phyloP scores from a whole-genome alignment of 2,797 vertebrate genomes.

The Fratercula arctica region DNA sequence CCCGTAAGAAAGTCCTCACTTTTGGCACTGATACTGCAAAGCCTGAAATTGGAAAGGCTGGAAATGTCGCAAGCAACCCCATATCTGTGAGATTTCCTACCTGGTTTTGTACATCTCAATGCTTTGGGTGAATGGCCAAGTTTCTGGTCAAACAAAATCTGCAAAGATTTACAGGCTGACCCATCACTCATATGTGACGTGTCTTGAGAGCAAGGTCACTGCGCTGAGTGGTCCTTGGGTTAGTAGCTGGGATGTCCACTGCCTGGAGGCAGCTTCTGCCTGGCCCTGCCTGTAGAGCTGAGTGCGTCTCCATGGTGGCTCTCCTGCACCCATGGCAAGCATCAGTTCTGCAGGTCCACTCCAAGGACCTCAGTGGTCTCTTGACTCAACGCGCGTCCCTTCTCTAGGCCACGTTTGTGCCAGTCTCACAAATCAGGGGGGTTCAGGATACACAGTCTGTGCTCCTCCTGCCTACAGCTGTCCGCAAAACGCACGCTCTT shows the following conservation, averaged over 20 bases:
- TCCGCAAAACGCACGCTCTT: not conserved
- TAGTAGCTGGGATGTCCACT: not conserved
- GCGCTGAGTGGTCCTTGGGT: not conserved
- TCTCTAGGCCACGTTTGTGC: not conserved
- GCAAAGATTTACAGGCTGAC: not conserved
- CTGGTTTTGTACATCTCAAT: not conserved
- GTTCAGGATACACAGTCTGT: not conserved
- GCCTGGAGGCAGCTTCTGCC: not conserved
- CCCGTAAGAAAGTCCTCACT: not conserved
- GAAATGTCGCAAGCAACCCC: not conserved
- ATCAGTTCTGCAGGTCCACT: not conserved
- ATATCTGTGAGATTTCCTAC: not conserved
- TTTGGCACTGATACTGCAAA: not conserved
- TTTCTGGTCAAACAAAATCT: not conserved
- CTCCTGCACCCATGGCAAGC: not conserved
- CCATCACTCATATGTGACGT: accelerated
- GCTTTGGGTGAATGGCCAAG: not conserved
- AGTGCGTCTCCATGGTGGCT: not conserved
- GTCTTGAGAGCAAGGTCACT: not conserved
- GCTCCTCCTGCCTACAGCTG: not conserved
- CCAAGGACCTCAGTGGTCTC: not conserved
- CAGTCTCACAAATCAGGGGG: not conserved
- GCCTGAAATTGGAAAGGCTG: not conserved
- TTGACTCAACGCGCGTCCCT: not conserved
- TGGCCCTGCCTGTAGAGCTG: not conserved